Evolutionary conservation across 2,797 vertebrate species (phyloP), one percentile per base, ranked within the genome.

Genomic region (Vultur gryphus): DNA sequence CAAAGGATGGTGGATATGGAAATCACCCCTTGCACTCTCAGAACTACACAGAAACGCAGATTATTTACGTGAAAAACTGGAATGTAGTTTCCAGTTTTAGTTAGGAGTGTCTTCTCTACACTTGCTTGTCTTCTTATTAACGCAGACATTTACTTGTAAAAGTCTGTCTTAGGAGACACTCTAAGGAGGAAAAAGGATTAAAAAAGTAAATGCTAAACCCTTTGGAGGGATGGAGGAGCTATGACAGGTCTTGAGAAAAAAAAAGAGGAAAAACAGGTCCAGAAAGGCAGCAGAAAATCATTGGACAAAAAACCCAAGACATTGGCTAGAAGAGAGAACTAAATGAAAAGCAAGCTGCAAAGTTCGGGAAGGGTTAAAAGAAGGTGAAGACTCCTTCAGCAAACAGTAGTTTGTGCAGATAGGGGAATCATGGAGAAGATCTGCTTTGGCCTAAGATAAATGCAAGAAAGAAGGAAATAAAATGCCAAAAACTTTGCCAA

Each of bases 401-500:
- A 87, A 91, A 86, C 6, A 13, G 16, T 44, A 31, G 3, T 55
- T 82, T 87, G 23, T 82, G 31, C 16, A 89, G 57, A 59, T 9
- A 61, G 9, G 5, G 35, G 7, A 90, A 26, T 71, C n/a, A 44
- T 9, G 16, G 31, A 87, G 28, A 91, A 81, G 48, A n/a, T 59
- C 41, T 84, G 8, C 21, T 94, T 64, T 79, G 37, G 19, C 33
- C 19, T 54, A 84, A 61, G 64, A 90, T 29, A 93, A 89, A 75
- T 75, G 39, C 15, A 76, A n/a, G 35, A 82, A 84, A 89, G 66
- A 72, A 84, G 62, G 37, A 76, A 90, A 84, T 33, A 83, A 85
- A 85, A 59, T 61, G 29, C 28, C 46, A 83, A 80, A 87, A 80
- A 28, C 25, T 73, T 91, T 92, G 89, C 84, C 78, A 94, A 93